These are phyloP conservation scores for Drosophila falleni DNA, from an alignment of 2,888 invertebrate species.

Conservation along the genomic window DNA sequence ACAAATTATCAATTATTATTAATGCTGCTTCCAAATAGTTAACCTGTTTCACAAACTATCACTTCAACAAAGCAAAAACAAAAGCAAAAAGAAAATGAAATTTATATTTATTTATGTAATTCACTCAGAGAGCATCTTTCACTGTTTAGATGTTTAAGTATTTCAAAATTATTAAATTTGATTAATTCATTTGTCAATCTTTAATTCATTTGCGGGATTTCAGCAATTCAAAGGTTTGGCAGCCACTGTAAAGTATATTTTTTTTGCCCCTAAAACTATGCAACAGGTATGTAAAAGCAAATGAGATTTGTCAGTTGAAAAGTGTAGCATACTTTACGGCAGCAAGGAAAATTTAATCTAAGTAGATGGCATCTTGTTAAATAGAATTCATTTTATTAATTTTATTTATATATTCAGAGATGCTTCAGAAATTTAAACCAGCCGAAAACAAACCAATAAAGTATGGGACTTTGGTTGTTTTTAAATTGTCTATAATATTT, in stretches of 20 bases:
- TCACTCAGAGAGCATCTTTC: constrained; percentile 22
- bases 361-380: no score
- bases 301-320: neutral
- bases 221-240: neutral
- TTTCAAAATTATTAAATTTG: constrained; percentile 58
- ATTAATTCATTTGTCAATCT: neutral
- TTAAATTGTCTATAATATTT: neutral
- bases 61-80: constrained; percentile 33
- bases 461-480: no score
- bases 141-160: constrained; percentile 26
- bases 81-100: constrained; percentile 31
- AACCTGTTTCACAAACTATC: constrained; percentile 34
- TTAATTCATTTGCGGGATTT: neutral
- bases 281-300: constrained; percentile 1
- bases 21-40: constrained; percentile 75
- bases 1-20: constrained; percentile 53
- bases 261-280: constrained; percentile 9
- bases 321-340: constrained; percentile 18
- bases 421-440: no score
- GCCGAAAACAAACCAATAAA: no score
- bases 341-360: neutral
- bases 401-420: no score
- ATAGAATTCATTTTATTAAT: no score
- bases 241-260: neutral
- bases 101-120: constrained; percentile 72